Evolutionary conservation across 1,140 invertebrate genomes (phyloP).

Genomic region (Aphelenchoides besseyi): DNA sequence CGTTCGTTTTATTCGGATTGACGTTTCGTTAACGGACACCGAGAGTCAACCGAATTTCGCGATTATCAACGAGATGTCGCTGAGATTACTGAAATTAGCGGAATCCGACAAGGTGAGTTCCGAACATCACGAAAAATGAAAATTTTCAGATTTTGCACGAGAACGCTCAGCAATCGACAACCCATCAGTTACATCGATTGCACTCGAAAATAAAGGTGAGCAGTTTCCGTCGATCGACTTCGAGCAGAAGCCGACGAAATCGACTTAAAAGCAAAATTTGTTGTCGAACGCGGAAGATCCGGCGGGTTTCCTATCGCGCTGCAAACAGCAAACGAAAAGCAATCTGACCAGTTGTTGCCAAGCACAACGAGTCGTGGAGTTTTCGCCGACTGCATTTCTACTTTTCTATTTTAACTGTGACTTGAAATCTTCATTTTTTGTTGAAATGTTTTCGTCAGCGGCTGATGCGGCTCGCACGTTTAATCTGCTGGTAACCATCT

Average conservation of each 20-base stretch:
- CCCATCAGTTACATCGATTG: neutral
- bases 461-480: neutral
- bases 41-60: neutral
- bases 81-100: neutral
- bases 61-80: neutral
- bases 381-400: neutral
- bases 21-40: neutral
- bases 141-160: neutral
- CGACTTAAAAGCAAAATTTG: too few relatives aligned
- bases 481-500: neutral
- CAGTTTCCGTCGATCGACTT: neutral
- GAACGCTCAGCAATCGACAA: neutral
- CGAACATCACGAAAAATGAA: neutral
- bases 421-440: neutral
- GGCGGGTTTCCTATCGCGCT: too few relatives aligned
- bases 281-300: too few relatives aligned
- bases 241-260: too few relatives aligned
- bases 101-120: neutral
- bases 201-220: neutral
- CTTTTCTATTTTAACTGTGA: too few relatives aligned
- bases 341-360: neutral
- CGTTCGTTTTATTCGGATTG: too few relatives aligned
- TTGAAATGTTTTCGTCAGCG: neutral
- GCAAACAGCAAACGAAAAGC: too few relatives aligned
- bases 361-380: neutral